A percentile compares a stretch with the other conserved stretches of the same genome.
phyloP scores from a whole-genome alignment of 1,140 invertebrate genomes.

The Coenobita brevimanus region DNA sequence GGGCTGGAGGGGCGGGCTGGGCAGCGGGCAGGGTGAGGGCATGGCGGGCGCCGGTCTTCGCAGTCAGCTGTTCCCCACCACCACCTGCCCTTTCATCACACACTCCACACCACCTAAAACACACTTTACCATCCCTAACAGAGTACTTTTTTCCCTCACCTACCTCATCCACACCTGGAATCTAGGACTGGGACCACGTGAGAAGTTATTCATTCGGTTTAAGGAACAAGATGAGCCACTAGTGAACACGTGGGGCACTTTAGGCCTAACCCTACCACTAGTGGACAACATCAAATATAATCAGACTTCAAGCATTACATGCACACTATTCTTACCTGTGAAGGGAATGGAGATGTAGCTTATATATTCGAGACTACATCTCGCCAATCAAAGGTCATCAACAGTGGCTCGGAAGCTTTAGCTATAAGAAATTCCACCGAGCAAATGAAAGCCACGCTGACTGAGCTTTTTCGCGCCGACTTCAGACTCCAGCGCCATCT shows the following conservation, averaged over 20 bases:
- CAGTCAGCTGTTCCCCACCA: conserved; percentile 18
- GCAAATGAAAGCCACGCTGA: conserved; percentile 67
- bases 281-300: neutral
- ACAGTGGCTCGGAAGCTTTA: neutral
- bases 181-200: neutral
- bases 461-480: conserved; percentile 65
- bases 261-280: conserved; percentile 16
- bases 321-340: neutral
- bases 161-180: neutral
- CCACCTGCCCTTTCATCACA: conserved; percentile 12
- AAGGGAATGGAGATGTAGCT: neutral
- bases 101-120: neutral
- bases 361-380: conserved; percentile 12
- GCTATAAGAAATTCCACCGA: conserved; percentile 22
- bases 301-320: no score
- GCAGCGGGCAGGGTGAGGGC: neutral
- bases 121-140: neutral
- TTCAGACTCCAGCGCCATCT: conserved; percentile 50
- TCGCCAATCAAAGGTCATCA: neutral
- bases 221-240: neutral
- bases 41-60: conserved; percentile 54
- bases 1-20: conserved; percentile 2
- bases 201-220: neutral
- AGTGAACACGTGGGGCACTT: conserved; percentile 51
- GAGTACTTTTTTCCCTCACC: neutral